phyloP scores from a whole-genome alignment of 64 coral and sea anemone species.

The Dendronephthya gigantea region DNA sequence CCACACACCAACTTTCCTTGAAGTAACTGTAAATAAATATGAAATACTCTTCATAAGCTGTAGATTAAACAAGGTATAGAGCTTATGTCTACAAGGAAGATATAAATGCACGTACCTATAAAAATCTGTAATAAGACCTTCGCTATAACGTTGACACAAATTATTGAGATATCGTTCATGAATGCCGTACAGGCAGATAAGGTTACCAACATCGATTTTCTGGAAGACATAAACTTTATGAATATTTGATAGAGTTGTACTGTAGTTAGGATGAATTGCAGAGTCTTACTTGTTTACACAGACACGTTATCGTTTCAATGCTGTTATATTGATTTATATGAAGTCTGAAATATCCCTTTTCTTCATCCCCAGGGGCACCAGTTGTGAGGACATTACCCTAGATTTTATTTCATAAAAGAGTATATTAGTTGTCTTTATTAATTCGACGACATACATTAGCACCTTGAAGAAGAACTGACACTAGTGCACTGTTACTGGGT shows the following conservation, averaged over 20 bases:
- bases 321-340: conserved; percentile 61
- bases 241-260: too few species aligned
- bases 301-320: conserved; percentile 65
- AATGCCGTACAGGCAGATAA: conserved; percentile 67
- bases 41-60: too few species aligned
- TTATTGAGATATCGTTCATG: conserved; percentile 81
- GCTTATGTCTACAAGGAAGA: too few species aligned
- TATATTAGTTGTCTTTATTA: too few species aligned
- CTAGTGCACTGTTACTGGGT: too few species aligned
- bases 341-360: conserved; percentile 50
- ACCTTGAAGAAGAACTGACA: too few species aligned
- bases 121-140: conserved; percentile 65
- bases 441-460: too few species aligned
- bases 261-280: too few species aligned
- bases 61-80: neutral
- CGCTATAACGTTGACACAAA: conserved; percentile 61
- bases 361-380: conserved; percentile 37
- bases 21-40: conserved; percentile 60
- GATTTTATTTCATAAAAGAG: neutral
- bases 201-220: conserved; percentile 55
- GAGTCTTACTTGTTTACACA: conserved; percentile 42
- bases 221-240: too few species aligned
- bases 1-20: conserved; percentile 80
- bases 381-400: conserved; percentile 58
- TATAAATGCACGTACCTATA: conserved; percentile 42